A percentile compares a stretch with the other conserved stretches of the same genome.
Evolutionary conservation across 2,888 invertebrate genomes (phyloP).

Genomic region (Diloba caeruleocephala): DNA sequence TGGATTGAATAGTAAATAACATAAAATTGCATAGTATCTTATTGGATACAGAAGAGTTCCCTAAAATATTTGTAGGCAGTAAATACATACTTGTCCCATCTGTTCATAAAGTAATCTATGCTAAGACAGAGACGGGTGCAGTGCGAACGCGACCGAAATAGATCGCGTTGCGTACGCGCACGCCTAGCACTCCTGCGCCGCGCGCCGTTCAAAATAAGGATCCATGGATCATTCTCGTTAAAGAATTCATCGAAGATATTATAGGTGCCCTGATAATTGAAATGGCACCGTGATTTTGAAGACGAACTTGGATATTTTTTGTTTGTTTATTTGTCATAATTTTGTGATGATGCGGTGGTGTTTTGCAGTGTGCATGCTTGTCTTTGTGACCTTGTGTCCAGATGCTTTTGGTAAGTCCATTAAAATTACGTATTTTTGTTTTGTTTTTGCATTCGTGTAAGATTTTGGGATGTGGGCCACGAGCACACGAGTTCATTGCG

Average conservation of each 20-base stretch:
- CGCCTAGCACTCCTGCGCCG: slow-evolving; percentile 73
- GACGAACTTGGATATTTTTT: slow-evolving; percentile 18
- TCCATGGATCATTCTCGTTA: slow-evolving; percentile 58
- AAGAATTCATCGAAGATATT: slow-evolving; percentile 15
- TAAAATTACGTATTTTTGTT: slow-evolving; percentile 9
- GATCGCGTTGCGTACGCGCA: slow-evolving; percentile 74
- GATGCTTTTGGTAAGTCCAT: slow-evolving; percentile 59
- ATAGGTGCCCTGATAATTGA: slow-evolving; percentile 25
- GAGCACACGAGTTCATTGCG: background rate
- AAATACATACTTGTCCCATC: slow-evolving; percentile 44
- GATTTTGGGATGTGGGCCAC: background rate
- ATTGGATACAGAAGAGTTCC: background rate
- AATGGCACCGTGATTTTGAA: slow-evolving; percentile 54
- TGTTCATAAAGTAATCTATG: slow-evolving; percentile 69
- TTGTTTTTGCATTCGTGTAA: background rate
- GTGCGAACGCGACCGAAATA: slow-evolving; percentile 80
- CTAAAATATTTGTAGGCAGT: background rate
- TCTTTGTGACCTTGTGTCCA: slow-evolving; percentile 55
- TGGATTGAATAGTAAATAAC: too few relatives aligned
- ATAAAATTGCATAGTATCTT: too few relatives aligned
- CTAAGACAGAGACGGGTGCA: slow-evolving; percentile 76
- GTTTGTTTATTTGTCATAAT: slow-evolving; percentile 37
- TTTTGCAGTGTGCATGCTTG: slow-evolving; percentile 53
- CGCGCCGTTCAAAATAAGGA: slow-evolving; percentile 64
- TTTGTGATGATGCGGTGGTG: slow-evolving; percentile 63